A percentile compares a stretch with the other conserved stretches of the same genome.
phyloP scores from a whole-genome alignment of 2,888 invertebrate species.

The Atrina japonica region DNA sequence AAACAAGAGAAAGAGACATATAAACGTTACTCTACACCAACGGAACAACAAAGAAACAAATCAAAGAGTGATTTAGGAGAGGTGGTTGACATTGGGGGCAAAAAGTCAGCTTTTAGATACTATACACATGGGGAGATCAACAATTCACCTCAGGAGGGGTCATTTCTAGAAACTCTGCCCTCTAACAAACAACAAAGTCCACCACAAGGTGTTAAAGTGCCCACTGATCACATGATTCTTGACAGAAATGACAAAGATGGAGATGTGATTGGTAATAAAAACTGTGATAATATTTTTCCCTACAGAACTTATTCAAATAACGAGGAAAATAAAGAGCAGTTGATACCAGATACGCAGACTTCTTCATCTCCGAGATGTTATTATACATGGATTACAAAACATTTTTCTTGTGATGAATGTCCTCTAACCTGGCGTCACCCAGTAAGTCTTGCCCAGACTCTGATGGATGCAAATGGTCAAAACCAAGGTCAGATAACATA shows the following conservation, averaged over 20 bases:
- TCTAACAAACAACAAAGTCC: too few relatives aligned
- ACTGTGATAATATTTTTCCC: too few relatives aligned
- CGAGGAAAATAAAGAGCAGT: too few relatives aligned
- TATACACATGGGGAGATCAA: constrained; percentile 1
- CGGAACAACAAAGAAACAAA: constrained; percentile 33
- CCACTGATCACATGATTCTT: too few relatives aligned
- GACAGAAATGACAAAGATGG: too few relatives aligned
- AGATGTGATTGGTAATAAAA: too few relatives aligned
- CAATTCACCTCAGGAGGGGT: constrained; percentile 31
- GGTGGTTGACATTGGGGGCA: constrained; percentile 24
- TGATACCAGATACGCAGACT: not conserved
- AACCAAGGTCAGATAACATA: constrained; percentile 27
- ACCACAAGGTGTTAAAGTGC: too few relatives aligned
- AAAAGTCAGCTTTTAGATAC: constrained; percentile 28
- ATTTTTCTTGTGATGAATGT: constrained; percentile 71
- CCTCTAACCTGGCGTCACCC: constrained; percentile 70
- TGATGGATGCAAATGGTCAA: constrained; percentile 43
- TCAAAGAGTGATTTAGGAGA: constrained; percentile 4
- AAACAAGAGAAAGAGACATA: constrained; percentile 44
- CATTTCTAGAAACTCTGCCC: constrained; percentile 31
- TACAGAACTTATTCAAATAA: too few relatives aligned
- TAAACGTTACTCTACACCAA: constrained; percentile 60
- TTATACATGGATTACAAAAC: constrained; percentile 73
- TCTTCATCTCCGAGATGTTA: constrained; percentile 38
- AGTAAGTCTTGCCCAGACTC: constrained; percentile 59